Evolutionary conservation across 2,888 invertebrate species (phyloP), one percentile per base, ranked within the genome.

Genomic region (Tuta absoluta): DNA sequence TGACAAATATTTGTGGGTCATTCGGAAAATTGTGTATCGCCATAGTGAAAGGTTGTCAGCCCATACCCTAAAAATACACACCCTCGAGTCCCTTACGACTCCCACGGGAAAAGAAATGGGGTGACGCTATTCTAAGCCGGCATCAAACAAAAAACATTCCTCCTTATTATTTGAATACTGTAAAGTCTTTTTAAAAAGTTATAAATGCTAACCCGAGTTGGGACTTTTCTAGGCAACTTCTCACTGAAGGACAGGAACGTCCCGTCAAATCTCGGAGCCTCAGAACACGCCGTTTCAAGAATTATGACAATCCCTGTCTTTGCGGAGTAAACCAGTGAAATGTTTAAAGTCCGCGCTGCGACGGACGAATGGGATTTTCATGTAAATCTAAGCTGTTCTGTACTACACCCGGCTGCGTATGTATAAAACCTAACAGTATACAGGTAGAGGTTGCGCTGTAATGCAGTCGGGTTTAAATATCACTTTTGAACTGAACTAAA

Each of bases 361-460:
- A 58, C 12, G 23, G 58, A 58, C 37, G 17, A 33, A 58, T 58
- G 58, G 12, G 58, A 58, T 58, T 58, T 58, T 41, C 38, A 58
- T 58, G 58, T 58, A 58, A 58, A 58, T 58, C 51, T 10, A 21
- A 7, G 51, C 23, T 53, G 12, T 24, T 5, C 23, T 12, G 45
- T n/a, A 45, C 45, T 45, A n/a, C 5, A 7, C n/a, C n/a, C 45
- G 45, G 45, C n/a, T 45, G 45, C 45, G 45, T 45, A 45, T 45
- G 4, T 17, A n/a, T 17, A 0, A 45, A 17, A n/a, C n/a, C 45
- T n/a, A 2, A 1, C 17, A 11, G 2, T 41, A 17, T 17, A 45
- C 7, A 4, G 45, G 14, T n/a, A 41, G n/a, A 41, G 2, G 45
- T 1, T 45, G n/a, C 17, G n/a, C 45, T 45, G 45, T 45, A n/a